A percentile compares a stretch with the other conserved stretches of the same genome.
phyloP scores from a whole-genome alignment of 2,113 vertebrate species.

The Vidua macroura region DNA sequence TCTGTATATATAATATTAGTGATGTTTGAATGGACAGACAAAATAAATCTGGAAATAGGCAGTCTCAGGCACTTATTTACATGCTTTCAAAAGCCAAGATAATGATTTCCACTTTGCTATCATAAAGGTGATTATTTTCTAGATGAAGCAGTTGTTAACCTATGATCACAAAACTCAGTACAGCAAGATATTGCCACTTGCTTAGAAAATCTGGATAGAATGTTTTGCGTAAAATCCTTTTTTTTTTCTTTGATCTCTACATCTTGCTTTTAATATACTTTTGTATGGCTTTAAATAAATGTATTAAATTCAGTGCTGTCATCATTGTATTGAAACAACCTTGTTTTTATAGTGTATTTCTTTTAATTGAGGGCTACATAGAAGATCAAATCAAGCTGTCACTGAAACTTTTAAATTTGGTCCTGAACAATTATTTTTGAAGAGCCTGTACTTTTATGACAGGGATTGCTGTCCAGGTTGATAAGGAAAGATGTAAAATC shows the following conservation, averaged over 20 bases:
- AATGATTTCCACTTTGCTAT: neutral
- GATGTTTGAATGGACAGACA: neutral
- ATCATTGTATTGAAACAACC: neutral
- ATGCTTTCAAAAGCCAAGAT: neutral
- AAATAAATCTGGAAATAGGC: neutral
- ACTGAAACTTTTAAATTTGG: neutral
- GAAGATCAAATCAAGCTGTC: conserved; percentile 6
- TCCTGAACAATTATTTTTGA: conserved; percentile 20
- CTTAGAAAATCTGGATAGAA: neutral
- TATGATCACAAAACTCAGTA: neutral
- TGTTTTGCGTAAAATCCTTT: neutral
- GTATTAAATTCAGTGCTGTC: neutral
- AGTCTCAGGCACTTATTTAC: neutral
- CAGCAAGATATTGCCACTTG: neutral
- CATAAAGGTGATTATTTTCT: neutral
- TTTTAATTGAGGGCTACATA: neutral
- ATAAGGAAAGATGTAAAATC: conserved; percentile 14
- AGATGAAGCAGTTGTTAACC: neutral
- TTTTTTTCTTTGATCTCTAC: neutral
- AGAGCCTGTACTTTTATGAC: neutral
- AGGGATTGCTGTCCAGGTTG: neutral
- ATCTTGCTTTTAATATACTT: neutral
- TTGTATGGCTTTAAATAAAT: neutral
- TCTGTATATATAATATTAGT: neutral
- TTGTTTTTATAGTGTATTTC: neutral